phyloP scores from a whole-genome alignment of 2,888 invertebrate species.

The Lasius platythorax region DNA sequence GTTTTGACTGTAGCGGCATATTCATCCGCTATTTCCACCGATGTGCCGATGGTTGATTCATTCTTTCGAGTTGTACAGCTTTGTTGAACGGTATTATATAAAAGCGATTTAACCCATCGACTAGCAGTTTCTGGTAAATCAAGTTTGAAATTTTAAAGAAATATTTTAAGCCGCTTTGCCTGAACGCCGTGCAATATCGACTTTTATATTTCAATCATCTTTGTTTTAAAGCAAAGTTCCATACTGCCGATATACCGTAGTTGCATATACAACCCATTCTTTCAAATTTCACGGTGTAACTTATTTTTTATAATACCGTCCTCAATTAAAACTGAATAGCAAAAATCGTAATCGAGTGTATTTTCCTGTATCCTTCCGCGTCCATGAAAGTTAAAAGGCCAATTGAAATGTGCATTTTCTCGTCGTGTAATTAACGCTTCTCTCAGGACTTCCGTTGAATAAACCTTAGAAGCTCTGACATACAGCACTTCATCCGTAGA shows the following conservation, averaged over 20 bases:
- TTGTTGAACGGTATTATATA: conserved; percentile 37
- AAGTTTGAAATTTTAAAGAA: conserved; percentile 37
- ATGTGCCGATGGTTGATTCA: conserved; percentile 32
- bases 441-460: conserved; percentile 57
- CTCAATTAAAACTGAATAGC: conserved; percentile 21
- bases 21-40: conserved; percentile 27
- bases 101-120: conserved; percentile 22
- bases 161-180: conserved; percentile 17
- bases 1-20: conserved; percentile 28
- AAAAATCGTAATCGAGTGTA: not conserved
- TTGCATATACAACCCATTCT: not conserved
- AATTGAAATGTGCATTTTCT: conserved; percentile 52
- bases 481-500: conserved; percentile 51
- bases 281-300: conserved; percentile 18
- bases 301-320: conserved; percentile 16
- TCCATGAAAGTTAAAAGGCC: conserved; percentile 41
- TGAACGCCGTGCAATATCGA: not conserved
- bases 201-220: not conserved
- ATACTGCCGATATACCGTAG: not conserved
- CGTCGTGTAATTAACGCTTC: conserved; percentile 67
- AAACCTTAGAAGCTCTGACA: conserved; percentile 65
- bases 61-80: not conserved
- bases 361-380: not conserved
- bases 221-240: not conserved
- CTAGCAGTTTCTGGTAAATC: not conserved